Base-by-base conservation (phyloP, 2,888 invertebrate genomes). In the Chloroclystis v-ata region DNA sequence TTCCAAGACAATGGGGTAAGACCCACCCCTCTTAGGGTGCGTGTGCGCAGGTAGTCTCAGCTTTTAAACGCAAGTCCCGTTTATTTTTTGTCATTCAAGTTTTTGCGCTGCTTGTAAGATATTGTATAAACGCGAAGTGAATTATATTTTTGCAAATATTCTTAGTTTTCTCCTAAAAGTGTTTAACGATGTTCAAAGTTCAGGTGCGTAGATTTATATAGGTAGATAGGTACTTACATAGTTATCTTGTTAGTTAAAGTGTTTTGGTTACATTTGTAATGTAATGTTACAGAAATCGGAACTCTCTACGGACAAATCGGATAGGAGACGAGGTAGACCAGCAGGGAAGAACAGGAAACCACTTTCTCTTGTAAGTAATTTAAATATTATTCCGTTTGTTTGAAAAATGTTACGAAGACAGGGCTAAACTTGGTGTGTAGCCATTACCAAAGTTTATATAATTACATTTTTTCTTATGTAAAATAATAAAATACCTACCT, bases 291-390 rank as follows among this genome's bases (percentile, higher is more conserved):
- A 51, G 48, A 48, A 45, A 20, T 40, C 49, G 1, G 41, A 33
- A 13, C 39, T 39, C 6, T 14, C 56, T 6, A 47, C 29, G 1
- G 37, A 37, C n/a, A 54, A 57, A 24, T 11, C 54, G 1, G 47
- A 38, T 1, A 57, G 66, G 20, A 60, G 60, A 41, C 64, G 76
- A 0, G 78, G 78, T 0, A 59, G 77, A 33, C 76, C 78, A 0
- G 41, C 60, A 1, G 76, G 78, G 4, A 69, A 60, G 28, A 70
- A 72, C 40, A 55, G 78, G 14, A 42, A 57, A 2, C 71, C 76
- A 1, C 59, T 76, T 0, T 65, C 72, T 28, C 42, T 55, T 32
- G 78, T 78, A 54, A 59, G 69, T 14, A 16, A 16, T 14, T 4
- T 10, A 33, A 30, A 12, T 12, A 1, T 11, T n/a, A n/a, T 28